Base-by-base conservation (phyloP, 2,113 vertebrate species). In the Eudyptes chrysolophus region DNA sequence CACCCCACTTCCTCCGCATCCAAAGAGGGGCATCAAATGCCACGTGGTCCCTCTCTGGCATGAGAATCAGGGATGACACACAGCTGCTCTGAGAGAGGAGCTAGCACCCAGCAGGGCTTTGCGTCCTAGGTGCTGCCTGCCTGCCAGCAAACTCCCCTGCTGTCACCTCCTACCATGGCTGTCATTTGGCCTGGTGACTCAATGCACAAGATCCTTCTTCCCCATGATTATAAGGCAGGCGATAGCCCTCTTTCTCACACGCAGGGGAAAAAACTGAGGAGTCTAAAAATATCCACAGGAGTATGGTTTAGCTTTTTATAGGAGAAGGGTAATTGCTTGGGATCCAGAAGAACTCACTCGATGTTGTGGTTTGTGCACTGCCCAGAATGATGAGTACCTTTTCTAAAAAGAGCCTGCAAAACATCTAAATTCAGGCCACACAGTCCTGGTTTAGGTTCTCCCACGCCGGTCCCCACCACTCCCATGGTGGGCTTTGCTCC, bases 341-440 rank as follows among this genome's bases (percentile, higher is more conserved):
- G 87, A 93, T 89, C 69, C 66, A 96, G 77, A 92, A 93, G 40
- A 92, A 82, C 36, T 87, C 84, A 79, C 65, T 95, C 7, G 0
- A 97, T 81, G 84, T 17, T 94, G 97, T 74, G 95, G 97, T 96
- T 94, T 95, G 34, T 70, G 77, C 81, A 51, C 49, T 83, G 94
- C 89, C 89, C 96, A 95, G 80, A 88, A 94, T 64, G 79, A 97
- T 79, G 91, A 97, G 74, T 57, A 94, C 65, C 27, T 89, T 82
- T 94, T 89, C 94, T 95, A 95, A 97, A 97, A 96, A 54, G 29
- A 85, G 91, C 30, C 57, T 85, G 77, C 75, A 95, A 92, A 97
- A 95, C 93, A 97, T 58, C 84, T 76, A 87, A 85, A 96, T 96
- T 94, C 74, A 66, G 96, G 89, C 49, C 87, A 87, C 1, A 0